Base-by-base conservation (phyloP, 2,888 invertebrate species). In the Hymenopus coronatus region DNA sequence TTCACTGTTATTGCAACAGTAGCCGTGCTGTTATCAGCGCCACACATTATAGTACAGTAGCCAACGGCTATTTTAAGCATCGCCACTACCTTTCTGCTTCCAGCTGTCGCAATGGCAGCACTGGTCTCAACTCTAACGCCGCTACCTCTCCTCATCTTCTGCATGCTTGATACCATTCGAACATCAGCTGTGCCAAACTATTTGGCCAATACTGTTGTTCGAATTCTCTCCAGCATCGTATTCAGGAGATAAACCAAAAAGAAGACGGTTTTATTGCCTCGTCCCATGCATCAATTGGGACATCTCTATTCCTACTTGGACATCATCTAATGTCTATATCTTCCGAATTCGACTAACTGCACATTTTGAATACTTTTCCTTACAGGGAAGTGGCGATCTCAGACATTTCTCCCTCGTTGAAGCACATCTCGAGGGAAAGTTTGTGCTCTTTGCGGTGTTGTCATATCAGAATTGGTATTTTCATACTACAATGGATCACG, bases 1-100 rank as follows among this genome's bases (percentile, higher is more conserved):
- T 98, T 98, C 95, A 98, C 98, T 92, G 96, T 98, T 93, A 96
- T 98, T 93, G 98, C 98, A 92, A 98, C 98, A 92, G 97, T 98
- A 92, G 97, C 98, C 91, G 98, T 98, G 93, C 95, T 98, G 92
- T 95, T 97, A 92, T 97, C 97, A 91, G 98, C 98, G 92, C 98
- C 98, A 91, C 98, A 98, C 94, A 98, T 98, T 94, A 98, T 98
- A 94, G 98, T 98, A 94, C 98, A 98, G 95, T 98, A 87, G 82
- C 85, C 85, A 40, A 40, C 46, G 25, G 85, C 46, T 20, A 54
- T 40, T 15, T 12, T 85, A n/a, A 15, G 12, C 20, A 82, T 28
- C 54, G 87, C 82, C 33, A 82, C 54, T 20, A 70, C 54, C 54
- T 70, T 70, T 25, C 25, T 70, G 54, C 54, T 70, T 25, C 54